Base-by-base conservation (phyloP, 2,113 vertebrate genomes). In the Percina caprodes region DNA sequence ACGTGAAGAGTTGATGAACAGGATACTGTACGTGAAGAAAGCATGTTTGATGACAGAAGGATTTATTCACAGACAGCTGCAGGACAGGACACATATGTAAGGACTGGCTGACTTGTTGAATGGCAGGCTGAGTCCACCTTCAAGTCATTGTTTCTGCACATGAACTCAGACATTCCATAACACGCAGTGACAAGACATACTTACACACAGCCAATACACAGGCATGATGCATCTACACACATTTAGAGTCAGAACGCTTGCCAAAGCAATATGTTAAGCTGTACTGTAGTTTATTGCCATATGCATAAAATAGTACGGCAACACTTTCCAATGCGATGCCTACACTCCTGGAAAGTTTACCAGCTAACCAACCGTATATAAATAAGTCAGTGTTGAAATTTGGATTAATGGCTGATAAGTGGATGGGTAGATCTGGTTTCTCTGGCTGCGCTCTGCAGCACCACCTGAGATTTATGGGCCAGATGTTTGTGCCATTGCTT, bases 31-130 rank as follows among this genome's bases (percentile, higher is more conserved):
- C 72, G 55, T 69, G 83, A 81, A 83, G 78, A 85, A 85, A 84
- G 69, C 70, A n/a, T 71, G 65, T 83, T 70, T 86, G 73, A 88
- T 92, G 93, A 93, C 92, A 94, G 86, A 68, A 86, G 92, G 88
- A 93, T 94, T 94, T 94, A 93, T 92, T 89, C 77, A n/a, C 69
- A 66, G 91, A 89, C 90, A 93, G 93, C 93, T 94, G 94, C 88
- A 91, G 82, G 78, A 91, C 76, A 87, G 79, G 79, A 88, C 88
- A 86, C 59, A 23, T 80, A 83, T 59, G 65, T 80, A 76, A 72
- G 87, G 82, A 82, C 69, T 46, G 84, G 61, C 82, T 42, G 79
- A 46, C 16, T 80, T 21, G 54, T 33, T 86, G 72, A 77, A 58
- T 35, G 39, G 45, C 66, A 49, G 46, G 24, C 45, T 54, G 67